Evolutionary conservation across 2,888 invertebrate genomes (phyloP).

Genomic region (Pyrrhia umbra): DNA sequence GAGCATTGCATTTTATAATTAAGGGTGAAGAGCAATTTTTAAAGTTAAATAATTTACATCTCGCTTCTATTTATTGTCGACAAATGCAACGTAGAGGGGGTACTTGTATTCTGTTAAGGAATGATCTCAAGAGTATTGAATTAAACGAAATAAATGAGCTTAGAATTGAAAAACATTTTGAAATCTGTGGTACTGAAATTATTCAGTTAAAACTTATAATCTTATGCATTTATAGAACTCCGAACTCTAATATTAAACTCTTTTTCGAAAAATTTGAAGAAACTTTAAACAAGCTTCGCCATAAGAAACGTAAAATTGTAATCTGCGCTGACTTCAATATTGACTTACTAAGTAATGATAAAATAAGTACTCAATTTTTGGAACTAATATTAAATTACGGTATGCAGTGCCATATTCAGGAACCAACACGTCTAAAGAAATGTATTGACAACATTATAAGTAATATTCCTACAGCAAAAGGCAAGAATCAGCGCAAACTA

Average conservation of each 20-base stretch:
- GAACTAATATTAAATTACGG: slow-evolving; percentile 6
- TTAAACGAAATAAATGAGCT: too few species aligned
- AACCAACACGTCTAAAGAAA: slow-evolving; percentile 9
- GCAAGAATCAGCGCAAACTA: too few species aligned
- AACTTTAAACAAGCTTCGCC: slow-evolving; percentile 1
- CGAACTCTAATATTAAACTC: slow-evolving; percentile 8
- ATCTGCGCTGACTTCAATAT: slow-evolving; percentile 1
- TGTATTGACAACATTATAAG: slow-evolving; percentile 12
- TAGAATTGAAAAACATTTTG: slow-evolving; percentile 13
- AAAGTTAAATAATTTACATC: slow-evolving; percentile 2
- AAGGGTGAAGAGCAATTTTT: slow-evolving; percentile 5
- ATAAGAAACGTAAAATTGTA: slow-evolving; percentile 11
- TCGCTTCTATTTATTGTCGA: slow-evolving; percentile 2
- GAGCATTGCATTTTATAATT: slow-evolving; percentile 15
- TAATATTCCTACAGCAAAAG: too few species aligned
- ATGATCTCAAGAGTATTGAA: not conserved
- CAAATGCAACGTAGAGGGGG: slow-evolving; percentile 12
- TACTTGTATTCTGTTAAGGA: slow-evolving; percentile 7
- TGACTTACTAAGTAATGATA: not conserved
- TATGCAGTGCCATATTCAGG: slow-evolving; percentile 4
- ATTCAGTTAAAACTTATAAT: slow-evolving; percentile 8
- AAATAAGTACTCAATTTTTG: slow-evolving; percentile 4
- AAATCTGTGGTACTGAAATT: slow-evolving; percentile 4
- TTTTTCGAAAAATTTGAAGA: slow-evolving; percentile 11
- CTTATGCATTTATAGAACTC: slow-evolving; percentile 8